Conservation (phyloP, 2,113 vertebrate genomes). For the Hydrolagus affinis region DNA sequence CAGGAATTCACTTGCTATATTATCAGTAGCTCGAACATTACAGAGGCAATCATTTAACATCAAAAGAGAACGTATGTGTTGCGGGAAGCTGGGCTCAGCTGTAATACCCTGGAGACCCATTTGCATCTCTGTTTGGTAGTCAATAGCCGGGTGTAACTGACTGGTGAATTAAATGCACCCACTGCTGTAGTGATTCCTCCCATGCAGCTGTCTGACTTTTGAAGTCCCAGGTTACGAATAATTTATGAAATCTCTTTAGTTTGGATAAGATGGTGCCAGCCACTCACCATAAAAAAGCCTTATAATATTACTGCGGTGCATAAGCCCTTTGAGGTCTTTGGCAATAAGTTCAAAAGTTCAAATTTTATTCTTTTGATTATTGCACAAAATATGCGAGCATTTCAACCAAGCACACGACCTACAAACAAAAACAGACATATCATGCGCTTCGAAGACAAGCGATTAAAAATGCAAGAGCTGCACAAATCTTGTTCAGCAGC, state of each 20-base stretch:
- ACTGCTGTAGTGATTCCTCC: slow-evolving; percentile 6
- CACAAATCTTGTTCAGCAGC: not conserved
- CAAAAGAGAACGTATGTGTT: not conserved
- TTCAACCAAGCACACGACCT: slow-evolving; percentile 14
- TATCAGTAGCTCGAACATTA: slow-evolving; percentile 10
- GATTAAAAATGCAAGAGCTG: slow-evolving; percentile 3
- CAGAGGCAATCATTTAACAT: slow-evolving; percentile 23
- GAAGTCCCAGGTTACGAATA: slow-evolving; percentile 18
- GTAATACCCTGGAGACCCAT: slow-evolving; percentile 4
- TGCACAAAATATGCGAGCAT: slow-evolving; percentile 14
- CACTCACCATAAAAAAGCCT: slow-evolving; percentile 14
- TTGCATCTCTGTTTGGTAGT: slow-evolving; percentile 15
- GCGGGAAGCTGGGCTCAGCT: not conserved
- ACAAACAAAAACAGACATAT: slow-evolving; percentile 21
- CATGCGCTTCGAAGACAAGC: not conserved
- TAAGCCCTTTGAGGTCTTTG: slow-evolving; percentile 11
- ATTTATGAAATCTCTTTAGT: slow-evolving; percentile 28
- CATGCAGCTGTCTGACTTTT: slow-evolving; percentile 22
- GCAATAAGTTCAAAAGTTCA: slow-evolving; percentile 21
- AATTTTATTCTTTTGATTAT: slow-evolving; percentile 20
- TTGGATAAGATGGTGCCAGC: not conserved
- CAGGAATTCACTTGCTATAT: not conserved
- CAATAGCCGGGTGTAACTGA: slow-evolving; percentile 18
- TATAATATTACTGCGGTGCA: slow-evolving; percentile 19
- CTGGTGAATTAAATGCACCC: slow-evolving; percentile 18